Evolutionary conservation across 2,888 invertebrate genomes (phyloP).

Genomic region (Tholera decimalis): DNA sequence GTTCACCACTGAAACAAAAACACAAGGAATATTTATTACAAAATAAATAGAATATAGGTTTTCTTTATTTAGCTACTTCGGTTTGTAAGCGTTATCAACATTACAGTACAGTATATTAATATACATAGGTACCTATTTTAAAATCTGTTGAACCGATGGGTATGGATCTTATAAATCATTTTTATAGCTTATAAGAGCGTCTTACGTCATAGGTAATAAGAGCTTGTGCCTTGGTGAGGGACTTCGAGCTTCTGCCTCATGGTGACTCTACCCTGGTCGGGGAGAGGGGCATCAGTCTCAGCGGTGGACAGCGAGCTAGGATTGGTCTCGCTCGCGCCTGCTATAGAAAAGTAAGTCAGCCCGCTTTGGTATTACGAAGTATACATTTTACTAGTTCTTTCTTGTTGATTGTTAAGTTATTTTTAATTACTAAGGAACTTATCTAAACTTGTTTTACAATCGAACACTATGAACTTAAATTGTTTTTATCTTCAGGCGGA

Average conservation of each 20-base stretch:
- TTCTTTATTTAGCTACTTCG: too few relatives aligned
- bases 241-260: slow-evolving; percentile 93
- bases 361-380: too few relatives aligned
- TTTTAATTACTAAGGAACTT: neutral
- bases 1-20: too few relatives aligned
- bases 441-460: neutral
- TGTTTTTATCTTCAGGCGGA: slow-evolving; percentile 87
- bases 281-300: slow-evolving; percentile 94
- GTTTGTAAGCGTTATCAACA: too few relatives aligned
- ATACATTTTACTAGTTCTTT: too few relatives aligned
- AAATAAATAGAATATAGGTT: too few relatives aligned
- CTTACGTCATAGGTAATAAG: slow-evolving; percentile 87
- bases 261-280: slow-evolving; percentile 95
- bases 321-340: slow-evolving; percentile 95
- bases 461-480: too few relatives aligned
- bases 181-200: neutral
- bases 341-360: slow-evolving; percentile 93
- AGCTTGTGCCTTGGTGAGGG: slow-evolving; percentile 93
- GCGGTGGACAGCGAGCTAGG: slow-evolving; percentile 96
- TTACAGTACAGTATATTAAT: too few relatives aligned
- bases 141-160: too few relatives aligned
- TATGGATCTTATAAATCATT: neutral
- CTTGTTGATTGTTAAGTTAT: neutral
- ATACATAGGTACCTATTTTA: too few relatives aligned
- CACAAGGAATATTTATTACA: too few relatives aligned